A percentile compares a stretch with the other conserved stretches of the same genome.
phyloP scores from a whole-genome alignment of 2,888 invertebrate genomes.

The Chelonus formosanus region DNA sequence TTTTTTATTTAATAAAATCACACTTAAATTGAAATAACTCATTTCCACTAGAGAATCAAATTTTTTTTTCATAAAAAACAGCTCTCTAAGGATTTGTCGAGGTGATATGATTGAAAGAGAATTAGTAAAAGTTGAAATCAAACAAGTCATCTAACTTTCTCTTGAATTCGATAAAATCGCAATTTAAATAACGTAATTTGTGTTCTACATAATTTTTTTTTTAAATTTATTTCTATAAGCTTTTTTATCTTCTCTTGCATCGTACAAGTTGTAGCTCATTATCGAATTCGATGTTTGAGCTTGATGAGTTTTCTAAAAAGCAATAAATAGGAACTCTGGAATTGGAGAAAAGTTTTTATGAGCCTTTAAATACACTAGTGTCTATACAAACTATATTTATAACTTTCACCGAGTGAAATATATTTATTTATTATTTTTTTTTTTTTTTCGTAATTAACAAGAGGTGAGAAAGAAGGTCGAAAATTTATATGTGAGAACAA shows the following conservation, averaged over 20 bases:
- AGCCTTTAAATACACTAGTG: background rate
- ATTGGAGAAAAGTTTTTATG: constrained; percentile 7
- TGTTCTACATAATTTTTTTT: constrained; percentile 7
- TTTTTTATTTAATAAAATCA: no score
- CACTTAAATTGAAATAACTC: no score
- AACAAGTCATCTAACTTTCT: constrained; percentile 3
- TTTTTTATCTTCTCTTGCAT: background rate
- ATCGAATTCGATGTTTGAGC: constrained; percentile 11
- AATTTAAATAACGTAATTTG: constrained; percentile 18
- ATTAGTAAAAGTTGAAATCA: constrained; percentile 5
- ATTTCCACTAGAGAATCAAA: no score
- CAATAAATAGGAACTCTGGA: constrained; percentile 10
- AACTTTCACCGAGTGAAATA: no score
- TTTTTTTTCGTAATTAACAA: no score
- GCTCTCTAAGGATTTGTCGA: no score
- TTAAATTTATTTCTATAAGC: background rate
- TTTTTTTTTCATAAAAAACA: no score
- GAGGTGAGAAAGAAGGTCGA: no score
- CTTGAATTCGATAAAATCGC: constrained; percentile 13
- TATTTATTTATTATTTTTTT: no score
- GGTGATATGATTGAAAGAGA: constrained; percentile 9
- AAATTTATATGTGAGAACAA: no score
- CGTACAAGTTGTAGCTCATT: constrained; percentile 11
- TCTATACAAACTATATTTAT: background rate
- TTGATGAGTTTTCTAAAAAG: constrained; percentile 12